phyloP scores from a whole-genome alignment of 35 echinoderm and acorn worm genomes.

The Eucidaris tribuloides region DNA sequence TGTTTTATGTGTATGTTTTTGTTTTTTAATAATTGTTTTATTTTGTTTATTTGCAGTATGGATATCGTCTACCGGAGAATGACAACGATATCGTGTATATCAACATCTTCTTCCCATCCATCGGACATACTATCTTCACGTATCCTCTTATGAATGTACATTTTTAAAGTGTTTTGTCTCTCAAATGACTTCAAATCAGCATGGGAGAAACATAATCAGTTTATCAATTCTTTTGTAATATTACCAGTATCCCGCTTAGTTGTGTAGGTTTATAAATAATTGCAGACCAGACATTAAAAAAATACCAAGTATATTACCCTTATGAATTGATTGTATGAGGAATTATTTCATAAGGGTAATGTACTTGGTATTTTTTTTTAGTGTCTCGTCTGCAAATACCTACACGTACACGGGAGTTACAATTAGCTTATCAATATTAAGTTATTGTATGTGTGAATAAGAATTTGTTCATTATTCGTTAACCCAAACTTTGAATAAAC shows the following conservation, averaged over 20 bases:
- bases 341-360: too few species aligned
- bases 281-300: not conserved
- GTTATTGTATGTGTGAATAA: too few species aligned
- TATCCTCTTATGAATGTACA: slow-evolving; percentile 64
- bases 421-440: too few species aligned
- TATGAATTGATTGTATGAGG: too few species aligned
- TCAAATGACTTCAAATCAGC: not conserved
- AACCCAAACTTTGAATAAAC: too few species aligned
- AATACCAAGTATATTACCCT: too few species aligned
- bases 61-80: slow-evolving; percentile 85
- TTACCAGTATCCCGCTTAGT: not conserved
- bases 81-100: slow-evolving; percentile 52
- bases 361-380: too few species aligned
- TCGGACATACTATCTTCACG: slow-evolving; percentile 83
- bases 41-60: slow-evolving; percentile 73
- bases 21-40: not conserved
- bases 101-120: slow-evolving; percentile 86
- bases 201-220: not conserved
- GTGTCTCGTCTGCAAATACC: too few species aligned
- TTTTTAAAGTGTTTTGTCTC: not conserved
- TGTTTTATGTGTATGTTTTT: not conserved
- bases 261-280: not conserved
- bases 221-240: not conserved
- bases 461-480: too few species aligned
- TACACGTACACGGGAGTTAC: too few species aligned